Conservation (phyloP, 1,140 invertebrate genomes). For the Drosophila pectinifera region DNA sequence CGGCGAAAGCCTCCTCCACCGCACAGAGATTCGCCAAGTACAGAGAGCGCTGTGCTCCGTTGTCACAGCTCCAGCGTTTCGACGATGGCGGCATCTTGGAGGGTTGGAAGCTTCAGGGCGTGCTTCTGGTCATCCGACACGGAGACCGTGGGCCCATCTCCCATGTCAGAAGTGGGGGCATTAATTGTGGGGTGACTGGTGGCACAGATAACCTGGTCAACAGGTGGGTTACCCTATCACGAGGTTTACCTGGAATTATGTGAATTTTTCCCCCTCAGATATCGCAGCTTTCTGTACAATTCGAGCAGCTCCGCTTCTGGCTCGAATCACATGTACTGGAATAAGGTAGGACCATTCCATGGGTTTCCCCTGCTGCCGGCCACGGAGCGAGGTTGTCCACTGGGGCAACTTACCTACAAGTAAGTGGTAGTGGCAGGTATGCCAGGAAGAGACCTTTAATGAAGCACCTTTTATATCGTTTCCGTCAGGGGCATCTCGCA, state of each 20-base stretch:
- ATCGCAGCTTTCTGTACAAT: slow-evolving; percentile 88
- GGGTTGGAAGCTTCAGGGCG: slow-evolving; percentile 90
- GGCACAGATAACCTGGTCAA: slow-evolving; percentile 85
- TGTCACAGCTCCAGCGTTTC: slow-evolving; percentile 87
- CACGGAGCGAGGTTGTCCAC: slow-evolving; percentile 86
- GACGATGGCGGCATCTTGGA: slow-evolving; percentile 88
- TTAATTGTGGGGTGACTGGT: slow-evolving; percentile 90
- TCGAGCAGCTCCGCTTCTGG: slow-evolving; percentile 85
- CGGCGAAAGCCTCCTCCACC: slow-evolving; percentile 22
- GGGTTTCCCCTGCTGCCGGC: slow-evolving; percentile 91
- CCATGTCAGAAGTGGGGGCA: slow-evolving; percentile 89
- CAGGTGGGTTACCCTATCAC: slow-evolving; percentile 69
- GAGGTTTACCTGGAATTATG: slow-evolving; percentile 64
- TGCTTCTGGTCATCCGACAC: slow-evolving; percentile 93
- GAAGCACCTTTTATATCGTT: neutral
- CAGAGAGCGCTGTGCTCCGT: slow-evolving; percentile 87
- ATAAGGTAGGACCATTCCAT: slow-evolving; percentile 92
- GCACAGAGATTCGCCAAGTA: slow-evolving; percentile 71
- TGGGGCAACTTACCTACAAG: slow-evolving; percentile 90
- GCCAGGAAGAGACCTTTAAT: neutral
- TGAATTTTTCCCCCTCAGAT: slow-evolving; percentile 74
- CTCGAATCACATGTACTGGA: slow-evolving; percentile 88
- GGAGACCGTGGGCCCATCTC: slow-evolving; percentile 94
- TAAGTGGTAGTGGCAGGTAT: slow-evolving; percentile 64
- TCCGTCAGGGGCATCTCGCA: slow-evolving; percentile 88